Conservation (phyloP, 2,888 invertebrate species). For the Tetramorium bicarinatum region DNA sequence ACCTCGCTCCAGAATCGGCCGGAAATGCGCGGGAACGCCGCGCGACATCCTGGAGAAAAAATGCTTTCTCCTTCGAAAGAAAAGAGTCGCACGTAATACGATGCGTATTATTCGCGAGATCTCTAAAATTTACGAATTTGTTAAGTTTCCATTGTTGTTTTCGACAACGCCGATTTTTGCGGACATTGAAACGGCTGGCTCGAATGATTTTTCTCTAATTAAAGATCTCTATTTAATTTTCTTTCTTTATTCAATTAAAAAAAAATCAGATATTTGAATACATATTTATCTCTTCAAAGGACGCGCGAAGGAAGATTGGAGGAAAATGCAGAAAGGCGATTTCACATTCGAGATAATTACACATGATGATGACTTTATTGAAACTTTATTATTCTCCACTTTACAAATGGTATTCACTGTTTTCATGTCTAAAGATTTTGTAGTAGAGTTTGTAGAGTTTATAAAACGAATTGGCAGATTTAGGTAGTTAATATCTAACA, state of each 20-base stretch:
- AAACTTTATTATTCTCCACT: constrained; percentile 8
- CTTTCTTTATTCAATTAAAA: neutral
- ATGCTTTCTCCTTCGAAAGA: neutral
- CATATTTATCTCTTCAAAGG: neutral
- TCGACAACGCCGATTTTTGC: neutral
- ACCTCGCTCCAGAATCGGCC: constrained; percentile 21
- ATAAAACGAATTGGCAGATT: neutral
- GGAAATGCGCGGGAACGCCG: constrained; percentile 23
- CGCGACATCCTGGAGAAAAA: constrained; percentile 6
- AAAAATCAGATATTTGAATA: neutral
- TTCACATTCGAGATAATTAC: neutral
- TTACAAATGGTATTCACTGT: neutral
- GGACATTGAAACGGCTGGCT: neutral
- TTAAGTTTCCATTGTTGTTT: neutral
- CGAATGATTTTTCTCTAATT: neutral
- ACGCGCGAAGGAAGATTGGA: neutral
- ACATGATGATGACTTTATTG: constrained; percentile 25
- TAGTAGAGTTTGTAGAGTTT: no score
- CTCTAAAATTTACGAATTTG: neutral
- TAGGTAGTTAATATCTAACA: neutral
- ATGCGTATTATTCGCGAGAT: neutral
- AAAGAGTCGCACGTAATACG: neutral
- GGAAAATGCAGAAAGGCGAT: neutral
- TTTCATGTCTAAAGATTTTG: neutral
- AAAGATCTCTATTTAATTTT: neutral